Base-by-base conservation (phyloP, 2,888 invertebrate genomes). In the Willowsia nigromaculata region DNA sequence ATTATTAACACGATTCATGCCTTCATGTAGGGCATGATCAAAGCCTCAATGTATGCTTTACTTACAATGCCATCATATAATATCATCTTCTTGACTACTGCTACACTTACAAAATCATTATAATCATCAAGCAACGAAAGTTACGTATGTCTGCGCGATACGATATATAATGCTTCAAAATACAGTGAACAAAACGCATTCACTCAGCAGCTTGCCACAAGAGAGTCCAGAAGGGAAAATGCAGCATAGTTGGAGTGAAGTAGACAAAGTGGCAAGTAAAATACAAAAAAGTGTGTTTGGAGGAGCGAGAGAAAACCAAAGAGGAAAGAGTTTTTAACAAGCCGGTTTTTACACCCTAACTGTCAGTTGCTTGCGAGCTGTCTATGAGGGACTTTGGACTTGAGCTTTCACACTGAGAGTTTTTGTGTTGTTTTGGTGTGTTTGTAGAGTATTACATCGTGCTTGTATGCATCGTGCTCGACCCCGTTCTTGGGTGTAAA, bases 331-430 rank as follows among this genome's bases (percentile, higher is more conserved):
- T 87, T 86, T 86, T 80, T 86, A 86, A 87, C 81, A 87, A 81
- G 86, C 86, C 86, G 86, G 86, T 81, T 87, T 86, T 87, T 81
- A 87, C 86, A 87, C 86, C 80, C 86, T 81, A 43, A 27, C 86
- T 87, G 86, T 87, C 86, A 87, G 86, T 87, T 81, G 68, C 50
- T 62, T 47, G 30, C 81, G 65, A 59, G 81, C 80, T 87, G 53
- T 62, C 43, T 53, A 40, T 87, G 86, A 80, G 53, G 53, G 30
- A 87, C 86, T 87, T 87, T 87, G 80, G 43, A 76, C 76, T 76
- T 40, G 40, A 3, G 25, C n/a, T 80, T 56, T n/a, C 74, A 43
- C 43, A 47, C 33, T 74, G 74, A 74, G 43, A n/a, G 43, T 47
- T 74, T 71, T 0, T 47, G 2, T 22, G 25, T 47, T 47, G 74